Evolutionary conservation across 2,797 vertebrate genomes (phyloP).

Genomic region (Pseudomugil gertrudae): DNA sequence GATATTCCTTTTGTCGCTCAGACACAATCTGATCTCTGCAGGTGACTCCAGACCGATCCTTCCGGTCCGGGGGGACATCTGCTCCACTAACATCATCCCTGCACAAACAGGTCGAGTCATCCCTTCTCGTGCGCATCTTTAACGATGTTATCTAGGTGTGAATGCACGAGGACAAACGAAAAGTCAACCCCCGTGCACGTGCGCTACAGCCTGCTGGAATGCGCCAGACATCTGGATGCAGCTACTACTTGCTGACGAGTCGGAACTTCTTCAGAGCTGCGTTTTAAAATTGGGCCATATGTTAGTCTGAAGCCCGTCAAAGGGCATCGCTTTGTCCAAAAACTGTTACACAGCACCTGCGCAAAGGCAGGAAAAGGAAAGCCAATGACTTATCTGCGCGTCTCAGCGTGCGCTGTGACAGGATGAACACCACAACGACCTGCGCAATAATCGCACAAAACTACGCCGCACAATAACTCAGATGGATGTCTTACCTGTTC

Average conservation of each 20-base stretch:
- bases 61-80: neutral
- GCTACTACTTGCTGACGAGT: neutral
- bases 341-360: neutral
- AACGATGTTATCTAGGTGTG: neutral
- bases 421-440: neutral
- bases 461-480: conserved; percentile 47
- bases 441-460: conserved; percentile 9
- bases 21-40: conserved; percentile 1
- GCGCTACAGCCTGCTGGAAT: conserved; percentile 27
- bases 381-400: neutral
- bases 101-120: neutral
- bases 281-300: neutral
- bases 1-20: neutral
- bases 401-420: neutral
- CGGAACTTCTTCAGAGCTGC: conserved; percentile 28
- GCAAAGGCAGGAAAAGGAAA: neutral
- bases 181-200: neutral
- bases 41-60: conserved; percentile 21
- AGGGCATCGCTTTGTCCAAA: too few species aligned
- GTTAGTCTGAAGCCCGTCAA: neutral
- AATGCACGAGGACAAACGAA: neutral
- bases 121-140: neutral
- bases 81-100: neutral
- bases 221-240: conserved; percentile 15
- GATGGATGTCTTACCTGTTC: conserved; percentile 67